Evolutionary conservation across 2,888 invertebrate species (phyloP), one percentile per base, ranked within the genome.

Genomic region (Lissonota sp.): DNA sequence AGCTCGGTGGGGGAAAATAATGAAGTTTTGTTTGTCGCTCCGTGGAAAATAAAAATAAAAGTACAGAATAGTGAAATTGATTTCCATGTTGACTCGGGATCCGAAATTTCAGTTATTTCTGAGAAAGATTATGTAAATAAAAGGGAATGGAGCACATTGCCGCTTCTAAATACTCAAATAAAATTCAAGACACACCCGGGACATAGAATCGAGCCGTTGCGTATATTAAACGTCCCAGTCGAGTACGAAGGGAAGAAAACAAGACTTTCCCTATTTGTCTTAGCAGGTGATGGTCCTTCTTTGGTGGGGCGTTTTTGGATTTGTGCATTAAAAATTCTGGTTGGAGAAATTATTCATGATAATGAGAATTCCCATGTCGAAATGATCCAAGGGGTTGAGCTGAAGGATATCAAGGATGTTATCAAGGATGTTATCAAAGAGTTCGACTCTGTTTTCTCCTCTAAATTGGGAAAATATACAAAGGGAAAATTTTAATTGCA

Each of bases 371-470:
- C 7, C 4, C 26, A 5, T 55, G n/a, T 55, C 7, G n/a, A 4
- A 8, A 16, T 26, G 26, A 1, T 55, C 4, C 7, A 6, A 55
- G n/a, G n/a, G 1, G 16, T 8, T 7, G n/a, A n/a, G 6, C 7
- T 1, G 4, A 55, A 10, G 44, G 4, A 55, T 5, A 55, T 55
- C 7, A 26, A 55, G 6, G 6, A 6, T 6, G 72, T 76, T 8
- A 16, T 67, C 0, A 71, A 60, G 12, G 49, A n/a, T n/a, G n/a
- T n/a, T n/a, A n/a, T n/a, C n/a, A n/a, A n/a, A n/a, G n/a, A 72
- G 14, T 83, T 64, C 55, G 12, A 51, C n/a, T n/a, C 53, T 7
- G 77, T 84, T 26, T 84, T 84, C 39, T 26, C 46, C 6, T 40
- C 42, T 3, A 63, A 55, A 7, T 72, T 84, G n/a, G 80, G 84